Base-by-base conservation (phyloP, 2,113 vertebrate species). In the Nothoprocta pentlandii region DNA sequence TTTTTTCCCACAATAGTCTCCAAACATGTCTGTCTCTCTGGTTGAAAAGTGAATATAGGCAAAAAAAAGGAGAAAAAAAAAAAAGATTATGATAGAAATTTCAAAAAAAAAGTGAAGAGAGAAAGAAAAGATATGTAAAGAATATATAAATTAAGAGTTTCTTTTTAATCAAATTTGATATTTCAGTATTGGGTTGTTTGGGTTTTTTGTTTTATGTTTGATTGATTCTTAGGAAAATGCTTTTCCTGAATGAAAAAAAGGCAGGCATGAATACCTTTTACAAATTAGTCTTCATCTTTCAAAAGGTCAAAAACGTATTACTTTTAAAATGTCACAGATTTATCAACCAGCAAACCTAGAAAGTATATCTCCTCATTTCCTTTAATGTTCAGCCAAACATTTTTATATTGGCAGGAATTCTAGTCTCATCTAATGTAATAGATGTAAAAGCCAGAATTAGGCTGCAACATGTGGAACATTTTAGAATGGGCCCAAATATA, bases 11-110 rank as follows among this genome's bases (percentile, higher is more conserved):
- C 62, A 92, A 54, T 59, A 68, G 15, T 71, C 16, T 64, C n/a
- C 14, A 75, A 2, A 58, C 0, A 10, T 8, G 3, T n/a, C 17
- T 8, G 3, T n/a, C 17, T 36, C 7, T 26, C 7, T 3, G 0
- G n/a, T 8, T 3, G 9, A 83, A 34, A 25, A 83, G 7, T 41
- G 41, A 86, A 89, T 51, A 9, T 22, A 83, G 51, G 39, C 1
- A 68, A 30, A 61, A 30, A 0, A 30, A 34, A 71, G 63, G 46
- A 34, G 53, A 44, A 1, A 73, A 30, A 54, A n/a, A 0, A 30
- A 85, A 88, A 82, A 68, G 7, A 13, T 62, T 66, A 30, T 20
- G 21, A 42, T 28, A 62, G 6, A 47, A 8, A 47, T 69, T 47
- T 86, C 36, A 51, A 88, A 56, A 88, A 73, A 73, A 64, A 4